Evolutionary conservation across 2,113 vertebrate species (phyloP).

Genomic region (Todiramphus saurophagus): DNA sequence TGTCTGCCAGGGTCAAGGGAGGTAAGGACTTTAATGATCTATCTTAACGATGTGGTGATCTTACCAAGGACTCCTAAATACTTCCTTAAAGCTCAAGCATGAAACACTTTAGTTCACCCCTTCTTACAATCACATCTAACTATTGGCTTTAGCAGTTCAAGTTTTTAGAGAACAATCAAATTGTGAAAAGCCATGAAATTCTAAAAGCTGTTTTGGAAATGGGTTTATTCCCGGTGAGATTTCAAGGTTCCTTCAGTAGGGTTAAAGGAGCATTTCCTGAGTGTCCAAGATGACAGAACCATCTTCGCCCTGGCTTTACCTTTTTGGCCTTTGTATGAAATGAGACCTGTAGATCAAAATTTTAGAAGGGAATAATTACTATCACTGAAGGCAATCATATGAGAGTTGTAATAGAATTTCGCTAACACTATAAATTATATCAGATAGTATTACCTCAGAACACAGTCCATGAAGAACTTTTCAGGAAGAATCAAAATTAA

Average conservation of each 20-base stretch:
- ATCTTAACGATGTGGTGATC: not conserved
- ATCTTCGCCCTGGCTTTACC: not conserved
- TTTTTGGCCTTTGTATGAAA: conserved; percentile 24
- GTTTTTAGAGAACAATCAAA: not conserved
- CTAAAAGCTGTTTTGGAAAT: not conserved
- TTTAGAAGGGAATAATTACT: conserved; percentile 48
- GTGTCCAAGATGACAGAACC: not conserved
- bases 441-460: conserved; percentile 59
- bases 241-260: not conserved
- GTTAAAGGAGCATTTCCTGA: not conserved
- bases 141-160: not conserved
- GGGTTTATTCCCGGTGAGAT: not conserved
- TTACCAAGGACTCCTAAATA: not conserved
- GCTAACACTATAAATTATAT: conserved; percentile 57
- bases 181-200: not conserved
- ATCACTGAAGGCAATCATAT: conserved; percentile 52
- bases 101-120: not conserved
- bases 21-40: not conserved
- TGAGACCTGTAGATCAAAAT: conserved; percentile 46
- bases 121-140: not conserved
- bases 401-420: conserved; percentile 53
- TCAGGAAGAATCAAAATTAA: conserved; percentile 59
- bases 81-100: not conserved
- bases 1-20: not conserved
- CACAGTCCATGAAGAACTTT: conserved; percentile 41